Conservation (phyloP, 2,888 invertebrate genomes). For the Synanthedon tipuliformis region DNA sequence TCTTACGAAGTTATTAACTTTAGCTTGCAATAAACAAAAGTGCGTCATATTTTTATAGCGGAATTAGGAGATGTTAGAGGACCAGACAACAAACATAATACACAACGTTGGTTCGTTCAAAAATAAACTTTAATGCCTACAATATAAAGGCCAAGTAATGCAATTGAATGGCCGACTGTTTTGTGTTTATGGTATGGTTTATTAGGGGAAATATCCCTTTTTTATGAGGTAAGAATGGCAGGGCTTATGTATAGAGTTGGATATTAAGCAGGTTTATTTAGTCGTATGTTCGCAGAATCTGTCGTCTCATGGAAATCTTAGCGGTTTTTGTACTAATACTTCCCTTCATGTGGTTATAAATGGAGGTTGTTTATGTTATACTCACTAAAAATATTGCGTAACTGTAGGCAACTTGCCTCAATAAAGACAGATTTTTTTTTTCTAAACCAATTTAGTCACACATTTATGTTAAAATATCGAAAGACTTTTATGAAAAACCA, state of each 20-base stretch:
- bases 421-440: too few species aligned
- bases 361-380: too few species aligned
- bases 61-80: slow-evolving; percentile 51
- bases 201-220: slow-evolving; percentile 60
- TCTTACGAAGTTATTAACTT: slow-evolving; percentile 52
- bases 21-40: slow-evolving; percentile 63
- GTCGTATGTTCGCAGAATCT: slow-evolving; percentile 22
- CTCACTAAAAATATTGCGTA: too few species aligned
- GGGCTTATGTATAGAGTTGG: slow-evolving; percentile 48
- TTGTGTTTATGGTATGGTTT: slow-evolving; percentile 57
- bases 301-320: not conserved
- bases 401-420: too few species aligned
- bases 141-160: slow-evolving; percentile 11
- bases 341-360: too few species aligned
- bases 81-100: slow-evolving; percentile 7
- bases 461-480: too few species aligned
- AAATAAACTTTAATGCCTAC: slow-evolving; percentile 9
- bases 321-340: too few species aligned
- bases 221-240: slow-evolving; percentile 62
- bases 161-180: slow-evolving; percentile 18
- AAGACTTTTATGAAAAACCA: too few species aligned
- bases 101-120: slow-evolving; percentile 3
- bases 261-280: slow-evolving; percentile 56
- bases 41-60: slow-evolving; percentile 57
- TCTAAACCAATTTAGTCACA: too few species aligned